These are phyloP conservation scores for Rhynchonema sp. DNA, from an alignment of 2,888 invertebrate genomes.

Conservation along the genomic window DNA sequence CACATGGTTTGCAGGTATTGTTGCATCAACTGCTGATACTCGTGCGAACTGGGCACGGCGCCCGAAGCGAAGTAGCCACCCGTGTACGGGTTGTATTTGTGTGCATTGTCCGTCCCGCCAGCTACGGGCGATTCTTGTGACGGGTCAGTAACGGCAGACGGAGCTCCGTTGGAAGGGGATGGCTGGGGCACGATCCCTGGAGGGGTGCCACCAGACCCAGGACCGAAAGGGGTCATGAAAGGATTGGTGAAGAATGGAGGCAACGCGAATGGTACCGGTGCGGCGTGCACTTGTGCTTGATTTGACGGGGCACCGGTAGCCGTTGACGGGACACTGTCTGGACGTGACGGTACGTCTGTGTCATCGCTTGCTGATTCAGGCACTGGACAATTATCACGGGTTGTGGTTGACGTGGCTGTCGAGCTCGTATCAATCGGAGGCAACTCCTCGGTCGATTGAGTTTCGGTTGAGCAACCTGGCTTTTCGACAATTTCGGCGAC, in stretches of 20 bases:
- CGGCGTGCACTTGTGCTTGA: no score
- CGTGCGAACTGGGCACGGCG: neutral
- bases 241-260: slow-evolving; percentile 23
- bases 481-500: no score
- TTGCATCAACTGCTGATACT: slow-evolving; percentile 26
- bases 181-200: neutral
- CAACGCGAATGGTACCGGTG: slow-evolving; percentile 8
- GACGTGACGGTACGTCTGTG: no score
- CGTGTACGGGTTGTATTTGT: slow-evolving; percentile 8
- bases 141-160: no score
- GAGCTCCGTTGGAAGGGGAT: no score
- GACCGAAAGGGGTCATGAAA: slow-evolving; percentile 13
- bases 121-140: no score
- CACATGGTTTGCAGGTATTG: slow-evolving; percentile 18
- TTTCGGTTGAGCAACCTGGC: no score
- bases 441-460: no score
- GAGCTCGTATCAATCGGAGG: no score
- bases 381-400: no score
- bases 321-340: neutral
- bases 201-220: neutral
- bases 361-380: no score
- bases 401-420: no score
- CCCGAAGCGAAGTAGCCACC: slow-evolving; percentile 12
- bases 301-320: neutral
- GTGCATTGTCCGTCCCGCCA: neutral